These are phyloP conservation scores for Macropis europaea DNA, from an alignment of 2,888 invertebrate species.

Conservation along the genomic window DNA sequence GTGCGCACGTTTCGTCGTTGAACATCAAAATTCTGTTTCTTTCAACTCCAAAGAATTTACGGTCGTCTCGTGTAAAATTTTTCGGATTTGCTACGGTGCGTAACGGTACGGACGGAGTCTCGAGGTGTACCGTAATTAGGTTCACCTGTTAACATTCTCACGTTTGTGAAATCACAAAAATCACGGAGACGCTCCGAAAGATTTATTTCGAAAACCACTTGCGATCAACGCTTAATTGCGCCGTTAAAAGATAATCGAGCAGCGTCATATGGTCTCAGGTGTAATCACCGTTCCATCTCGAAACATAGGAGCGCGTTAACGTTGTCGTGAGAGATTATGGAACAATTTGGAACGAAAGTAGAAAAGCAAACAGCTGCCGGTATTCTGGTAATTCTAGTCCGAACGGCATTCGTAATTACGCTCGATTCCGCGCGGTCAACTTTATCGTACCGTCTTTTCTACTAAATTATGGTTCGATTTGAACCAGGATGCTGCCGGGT, in stretches of 20 bases:
- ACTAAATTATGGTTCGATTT: constrained; percentile 44
- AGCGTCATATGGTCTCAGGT: neutral
- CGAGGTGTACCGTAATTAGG: neutral
- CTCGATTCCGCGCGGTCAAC: constrained; percentile 29
- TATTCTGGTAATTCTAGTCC: constrained; percentile 3
- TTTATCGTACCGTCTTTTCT: constrained; percentile 24
- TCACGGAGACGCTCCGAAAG: no score
- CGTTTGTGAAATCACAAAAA: no score
- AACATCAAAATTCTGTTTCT: neutral
- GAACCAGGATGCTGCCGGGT: constrained; percentile 10
- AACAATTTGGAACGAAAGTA: neutral
- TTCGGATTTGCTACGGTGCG: neutral
- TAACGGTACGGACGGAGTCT: constrained; percentile 17
- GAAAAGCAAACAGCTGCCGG: neutral
- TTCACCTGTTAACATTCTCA: neutral
- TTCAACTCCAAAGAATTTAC: neutral
- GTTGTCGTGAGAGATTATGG: neutral
- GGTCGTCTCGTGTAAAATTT: constrained; percentile 11
- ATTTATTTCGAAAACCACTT: no score
- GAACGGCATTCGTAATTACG: constrained; percentile 51
- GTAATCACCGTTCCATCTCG: neutral
- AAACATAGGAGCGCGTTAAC: neutral
- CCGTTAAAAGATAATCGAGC: neutral
- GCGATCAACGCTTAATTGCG: neutral
- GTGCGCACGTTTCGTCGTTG: neutral